These are phyloP conservation scores for Anolis carolinensis DNA, from an alignment of 2,113 vertebrate genomes.

Conservation along the genomic window DNA sequence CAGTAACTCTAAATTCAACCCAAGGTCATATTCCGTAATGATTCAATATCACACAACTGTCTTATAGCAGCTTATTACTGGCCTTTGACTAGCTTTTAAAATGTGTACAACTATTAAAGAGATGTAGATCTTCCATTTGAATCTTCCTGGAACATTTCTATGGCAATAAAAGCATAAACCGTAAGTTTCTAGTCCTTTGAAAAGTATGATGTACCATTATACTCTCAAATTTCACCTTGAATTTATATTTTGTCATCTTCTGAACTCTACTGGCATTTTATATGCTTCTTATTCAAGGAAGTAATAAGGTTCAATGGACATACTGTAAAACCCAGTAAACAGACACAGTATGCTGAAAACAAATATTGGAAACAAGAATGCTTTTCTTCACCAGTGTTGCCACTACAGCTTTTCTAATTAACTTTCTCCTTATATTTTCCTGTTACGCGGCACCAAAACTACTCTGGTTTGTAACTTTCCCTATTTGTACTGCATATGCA, in stretches of 20 bases:
- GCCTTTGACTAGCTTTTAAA: conserved; percentile 10
- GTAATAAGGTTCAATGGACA: background rate
- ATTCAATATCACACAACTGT: background rate
- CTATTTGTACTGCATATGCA: too few relatives aligned
- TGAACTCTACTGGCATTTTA: background rate
- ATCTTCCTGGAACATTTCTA: conserved; percentile 34
- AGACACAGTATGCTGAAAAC: background rate
- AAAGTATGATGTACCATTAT: conserved; percentile 22
- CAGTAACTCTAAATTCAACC: background rate
- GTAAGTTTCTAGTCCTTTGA: conserved; percentile 28
- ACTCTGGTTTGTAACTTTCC: too few relatives aligned
- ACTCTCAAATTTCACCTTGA: background rate
- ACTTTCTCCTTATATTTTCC: too few relatives aligned
- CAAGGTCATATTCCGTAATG: background rate
- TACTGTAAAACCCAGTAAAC: background rate
- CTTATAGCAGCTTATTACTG: conserved; percentile 20
- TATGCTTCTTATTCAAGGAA: background rate
- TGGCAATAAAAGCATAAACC: conserved; percentile 44
- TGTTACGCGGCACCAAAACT: too few relatives aligned
- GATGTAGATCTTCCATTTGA: conserved; percentile 57
- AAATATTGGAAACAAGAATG: background rate
- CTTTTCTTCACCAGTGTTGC: background rate
- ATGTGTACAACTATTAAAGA: conserved; percentile 14
- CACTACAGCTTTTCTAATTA: background rate
- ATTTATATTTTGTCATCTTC: background rate